A percentile compares a stretch with the other conserved stretches of the same genome.
phyloP scores from a whole-genome alignment of 1,140 invertebrate species.

The Patella vulgata region DNA sequence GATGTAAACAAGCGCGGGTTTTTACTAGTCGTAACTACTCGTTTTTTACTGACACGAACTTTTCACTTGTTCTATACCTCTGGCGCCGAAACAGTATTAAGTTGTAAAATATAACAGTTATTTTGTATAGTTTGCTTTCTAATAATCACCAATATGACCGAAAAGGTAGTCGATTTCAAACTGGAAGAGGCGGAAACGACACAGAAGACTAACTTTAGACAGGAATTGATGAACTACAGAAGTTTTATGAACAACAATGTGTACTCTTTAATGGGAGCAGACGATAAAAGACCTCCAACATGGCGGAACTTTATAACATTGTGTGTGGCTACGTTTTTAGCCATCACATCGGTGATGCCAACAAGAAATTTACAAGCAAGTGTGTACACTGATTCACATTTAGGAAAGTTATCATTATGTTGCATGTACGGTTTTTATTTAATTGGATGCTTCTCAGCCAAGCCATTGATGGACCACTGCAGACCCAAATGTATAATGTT shows the following conservation, averaged over 20 bases:
- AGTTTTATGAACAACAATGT: slow-evolving; percentile 25
- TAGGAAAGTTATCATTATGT: slow-evolving; percentile 38
- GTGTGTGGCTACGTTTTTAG: slow-evolving; percentile 38
- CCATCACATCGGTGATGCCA: slow-evolving; percentile 37
- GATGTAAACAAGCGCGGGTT: too few relatives aligned
- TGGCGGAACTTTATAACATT: slow-evolving; percentile 43
- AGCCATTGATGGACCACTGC: slow-evolving; percentile 24
- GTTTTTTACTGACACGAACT: too few relatives aligned
- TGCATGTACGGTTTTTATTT: slow-evolving; percentile 41
- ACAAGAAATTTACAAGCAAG: slow-evolving; percentile 40
- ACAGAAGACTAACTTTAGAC: slow-evolving; percentile 21
- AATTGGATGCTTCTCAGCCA: slow-evolving; percentile 32
- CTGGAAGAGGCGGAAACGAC: slow-evolving; percentile 20
- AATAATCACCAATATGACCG: too few relatives aligned
- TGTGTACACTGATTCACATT: slow-evolving; percentile 25
- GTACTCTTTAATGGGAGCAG: slow-evolving; percentile 21
- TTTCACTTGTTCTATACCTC: too few relatives aligned
- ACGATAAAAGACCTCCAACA: slow-evolving; percentile 29
- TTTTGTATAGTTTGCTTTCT: too few relatives aligned
- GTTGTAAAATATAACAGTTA: too few relatives aligned
- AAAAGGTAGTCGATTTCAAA: too few relatives aligned
- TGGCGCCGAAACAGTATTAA: too few relatives aligned
- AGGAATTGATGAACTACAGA: slow-evolving; percentile 29
- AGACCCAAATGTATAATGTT: slow-evolving; percentile 36
- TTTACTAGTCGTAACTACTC: too few relatives aligned